phyloP scores from a whole-genome alignment of 1,140 invertebrate genomes.

The Drosophila orena region DNA sequence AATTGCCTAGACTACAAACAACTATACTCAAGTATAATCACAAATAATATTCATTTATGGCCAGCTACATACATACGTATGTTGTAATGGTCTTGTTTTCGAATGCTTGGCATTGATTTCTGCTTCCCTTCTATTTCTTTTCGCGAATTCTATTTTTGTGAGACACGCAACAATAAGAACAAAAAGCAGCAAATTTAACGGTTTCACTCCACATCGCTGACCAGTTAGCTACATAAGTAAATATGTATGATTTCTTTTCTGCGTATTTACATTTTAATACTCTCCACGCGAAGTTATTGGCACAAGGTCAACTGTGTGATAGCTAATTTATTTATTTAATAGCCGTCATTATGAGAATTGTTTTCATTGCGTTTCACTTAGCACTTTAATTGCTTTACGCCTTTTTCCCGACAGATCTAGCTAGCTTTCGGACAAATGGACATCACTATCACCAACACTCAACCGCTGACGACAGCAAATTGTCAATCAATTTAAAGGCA shows the following conservation, averaged over 20 bases:
- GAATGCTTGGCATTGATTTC: constrained; percentile 58
- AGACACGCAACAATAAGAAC: constrained; percentile 17
- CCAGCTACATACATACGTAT: constrained; percentile 33
- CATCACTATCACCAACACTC: constrained; percentile 51
- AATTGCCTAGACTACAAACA: constrained; percentile 26
- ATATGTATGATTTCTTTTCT: not conserved
- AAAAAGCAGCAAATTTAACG: not conserved
- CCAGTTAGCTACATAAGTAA: not conserved
- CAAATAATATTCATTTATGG: constrained; percentile 43
- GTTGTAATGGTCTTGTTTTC: constrained; percentile 43
- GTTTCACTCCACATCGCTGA: constrained; percentile 2
- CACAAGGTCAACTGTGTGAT: constrained; percentile 22
- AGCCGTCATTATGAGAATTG: constrained; percentile 6
- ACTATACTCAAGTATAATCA: constrained; percentile 1
- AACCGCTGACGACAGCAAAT: constrained; percentile 63
- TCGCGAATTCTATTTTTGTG: constrained; percentile 58
- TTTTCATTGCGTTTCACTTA: constrained; percentile 23
- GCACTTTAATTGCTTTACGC: constrained; percentile 15
- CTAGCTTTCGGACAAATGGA: constrained; percentile 4
- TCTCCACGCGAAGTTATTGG: not conserved
- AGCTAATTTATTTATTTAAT: constrained; percentile 24
- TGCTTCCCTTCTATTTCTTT: constrained; percentile 53
- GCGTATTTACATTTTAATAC: not conserved
- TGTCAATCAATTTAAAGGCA: constrained; percentile 9
- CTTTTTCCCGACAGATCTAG: constrained; percentile 8